Evolutionary conservation across 2,888 invertebrate genomes (phyloP), one percentile per base, ranked within the genome.

Genomic region (Seira ritae): DNA sequence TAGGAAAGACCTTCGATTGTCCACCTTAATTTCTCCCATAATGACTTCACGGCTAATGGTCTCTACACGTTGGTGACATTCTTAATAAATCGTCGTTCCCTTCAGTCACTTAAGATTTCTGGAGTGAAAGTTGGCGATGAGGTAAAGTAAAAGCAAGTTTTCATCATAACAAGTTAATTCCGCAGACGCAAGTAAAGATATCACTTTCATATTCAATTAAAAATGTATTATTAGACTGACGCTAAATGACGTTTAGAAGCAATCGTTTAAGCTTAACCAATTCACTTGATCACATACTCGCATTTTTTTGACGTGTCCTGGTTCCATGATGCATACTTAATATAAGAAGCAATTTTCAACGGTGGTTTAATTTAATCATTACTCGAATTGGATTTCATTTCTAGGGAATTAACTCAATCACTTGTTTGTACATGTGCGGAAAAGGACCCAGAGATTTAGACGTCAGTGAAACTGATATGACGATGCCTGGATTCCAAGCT

Each of bases 51-150:
- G 1, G 84, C 81, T 10, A 65, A 22, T 8, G 89, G 88, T 20
- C 55, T 87, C n/a, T 46, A 85, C 42, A 55, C 72, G 15, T 70
- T 89, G 23, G 68, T 84, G 8, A 70, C 79, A 19, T 62, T 55
- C 37, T 60, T 89, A 37, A 83, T 89, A n/a, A 74, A 84, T n/a
- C 75, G 88, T 17, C 15, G 46, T 12, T 82, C 88, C n/a, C 80
- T 89, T 1, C 65, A 83, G 2, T 76, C 85, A n/a, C 75, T 89
- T 10, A 86, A 86, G 79, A 72, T 89, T 10, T 67, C 85, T n/a
- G 89, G 89, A 46, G 85, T 86, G 80, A 89, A 88, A 84, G 72
- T 89, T 24, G 88, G 88, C 60, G 84, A 85, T 66, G 84, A 86
- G 23, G 87, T 88, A 84, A n/a, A 73, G 65, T 50, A 37, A 66